These are phyloP conservation scores for Ibidorhyncha struthersii DNA, from an alignment of 2,113 vertebrate species.

Conservation along the genomic window DNA sequence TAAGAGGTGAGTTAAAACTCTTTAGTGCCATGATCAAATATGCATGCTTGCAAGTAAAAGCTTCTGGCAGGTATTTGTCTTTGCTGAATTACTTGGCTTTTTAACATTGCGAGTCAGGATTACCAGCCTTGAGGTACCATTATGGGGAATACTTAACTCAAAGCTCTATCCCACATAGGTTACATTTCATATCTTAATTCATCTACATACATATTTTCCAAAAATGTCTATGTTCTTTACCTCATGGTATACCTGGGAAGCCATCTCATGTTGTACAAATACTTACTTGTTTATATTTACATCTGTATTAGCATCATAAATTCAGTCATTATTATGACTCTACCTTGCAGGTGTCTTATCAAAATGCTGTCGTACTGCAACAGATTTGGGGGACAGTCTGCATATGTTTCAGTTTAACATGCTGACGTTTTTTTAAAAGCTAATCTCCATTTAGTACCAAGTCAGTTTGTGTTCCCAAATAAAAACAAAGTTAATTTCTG, in stretches of 20 bases:
- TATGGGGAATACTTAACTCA: neutral
- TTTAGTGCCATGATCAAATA: neutral
- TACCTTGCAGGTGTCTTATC: neutral
- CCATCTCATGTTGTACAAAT: neutral
- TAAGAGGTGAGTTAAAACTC: neutral
- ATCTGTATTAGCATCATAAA: neutral
- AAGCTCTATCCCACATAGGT: rapidly evolving
- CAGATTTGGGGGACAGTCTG: neutral
- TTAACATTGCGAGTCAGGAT: neutral
- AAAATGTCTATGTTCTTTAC: neutral
- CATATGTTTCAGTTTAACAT: neutral
- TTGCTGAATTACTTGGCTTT: neutral
- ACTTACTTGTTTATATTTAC: neutral
- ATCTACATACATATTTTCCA: neutral
- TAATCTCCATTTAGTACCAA: neutral
- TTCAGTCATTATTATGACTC: neutral
- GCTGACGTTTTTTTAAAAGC: neutral
- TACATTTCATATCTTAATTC: neutral
- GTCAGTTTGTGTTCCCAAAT: neutral
- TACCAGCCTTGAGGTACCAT: neutral
- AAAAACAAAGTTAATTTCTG: neutral
- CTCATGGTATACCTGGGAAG: neutral
- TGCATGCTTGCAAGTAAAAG: neutral
- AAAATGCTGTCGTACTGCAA: neutral
- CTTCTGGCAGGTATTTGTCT: neutral